Conservation (phyloP, 2,888 invertebrate species). For the Parnassius smintheus region DNA sequence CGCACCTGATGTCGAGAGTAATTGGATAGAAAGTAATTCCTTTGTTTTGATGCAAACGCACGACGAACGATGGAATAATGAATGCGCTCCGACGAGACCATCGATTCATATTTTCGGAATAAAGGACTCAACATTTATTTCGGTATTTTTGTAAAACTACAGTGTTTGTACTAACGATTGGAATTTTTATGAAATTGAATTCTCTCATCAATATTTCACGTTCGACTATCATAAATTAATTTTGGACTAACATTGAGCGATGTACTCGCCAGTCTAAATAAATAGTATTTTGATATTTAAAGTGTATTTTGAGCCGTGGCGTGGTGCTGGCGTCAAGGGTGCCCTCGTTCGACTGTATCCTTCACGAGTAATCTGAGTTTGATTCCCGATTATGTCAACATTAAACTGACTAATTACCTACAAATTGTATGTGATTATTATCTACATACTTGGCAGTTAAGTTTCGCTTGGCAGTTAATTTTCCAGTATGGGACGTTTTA, state of each 20-base stretch:
- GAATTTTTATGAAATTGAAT: conserved; percentile 22
- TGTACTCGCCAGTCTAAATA: too few species aligned
- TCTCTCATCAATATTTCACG: conserved; percentile 22
- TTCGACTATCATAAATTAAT: not conserved
- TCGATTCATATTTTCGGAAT: conserved; percentile 20
- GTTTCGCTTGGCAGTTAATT: too few species aligned
- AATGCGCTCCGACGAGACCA: conserved; percentile 17
- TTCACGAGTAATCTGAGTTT: too few species aligned
- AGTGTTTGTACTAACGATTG: conserved; percentile 25
- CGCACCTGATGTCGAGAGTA: conserved; percentile 61
- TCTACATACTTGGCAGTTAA: too few species aligned
- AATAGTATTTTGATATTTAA: too few species aligned
- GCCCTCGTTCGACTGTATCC: too few species aligned
- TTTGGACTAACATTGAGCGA: not conserved
- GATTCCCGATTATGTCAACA: too few species aligned
- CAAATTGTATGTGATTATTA: too few species aligned
- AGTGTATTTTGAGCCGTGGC: too few species aligned
- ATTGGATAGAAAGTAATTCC: conserved; percentile 37
- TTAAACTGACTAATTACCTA: too few species aligned
- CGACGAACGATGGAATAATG: conserved; percentile 12
- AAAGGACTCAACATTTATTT: conserved; percentile 14
- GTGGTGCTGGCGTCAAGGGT: too few species aligned
- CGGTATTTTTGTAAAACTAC: conserved; percentile 14
- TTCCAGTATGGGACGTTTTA: too few species aligned
- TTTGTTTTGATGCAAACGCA: conserved; percentile 34